Conservation (phyloP, 2,888 invertebrate species). For the Macropis europaea region DNA sequence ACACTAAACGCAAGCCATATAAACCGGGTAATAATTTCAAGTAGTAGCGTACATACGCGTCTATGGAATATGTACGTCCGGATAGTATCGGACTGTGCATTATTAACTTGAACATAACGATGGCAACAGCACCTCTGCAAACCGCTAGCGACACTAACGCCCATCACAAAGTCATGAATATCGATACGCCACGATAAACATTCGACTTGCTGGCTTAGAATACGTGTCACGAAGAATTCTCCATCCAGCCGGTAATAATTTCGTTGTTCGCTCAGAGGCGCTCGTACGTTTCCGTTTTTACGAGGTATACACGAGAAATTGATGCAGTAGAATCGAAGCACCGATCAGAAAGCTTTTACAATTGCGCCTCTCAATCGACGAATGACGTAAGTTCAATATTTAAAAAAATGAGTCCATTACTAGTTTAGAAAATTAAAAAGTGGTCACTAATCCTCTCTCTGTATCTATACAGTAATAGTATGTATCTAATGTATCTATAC, state of each 20-base stretch:
- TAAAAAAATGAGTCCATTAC: too few species aligned
- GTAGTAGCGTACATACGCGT: slow-evolving; percentile 27
- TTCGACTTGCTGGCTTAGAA: slow-evolving; percentile 7
- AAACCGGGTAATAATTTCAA: slow-evolving; percentile 54
- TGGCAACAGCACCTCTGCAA: slow-evolving; percentile 36
- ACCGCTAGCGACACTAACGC: slow-evolving; percentile 39
- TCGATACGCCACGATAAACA: slow-evolving; percentile 36
- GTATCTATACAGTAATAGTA: too few species aligned
- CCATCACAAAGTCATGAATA: slow-evolving; percentile 45
- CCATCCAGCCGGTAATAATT: neutral
- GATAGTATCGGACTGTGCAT: slow-evolving; percentile 63
- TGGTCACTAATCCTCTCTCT: too few species aligned
- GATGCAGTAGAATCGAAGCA: neutral
- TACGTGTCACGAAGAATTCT: neutral
- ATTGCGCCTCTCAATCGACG: too few species aligned
- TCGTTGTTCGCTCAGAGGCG: neutral
- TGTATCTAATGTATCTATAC: too few species aligned
- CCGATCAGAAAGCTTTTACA: neutral
- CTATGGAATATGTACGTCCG: slow-evolving; percentile 44
- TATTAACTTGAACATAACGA: slow-evolving; percentile 62
- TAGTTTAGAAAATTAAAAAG: too few species aligned
- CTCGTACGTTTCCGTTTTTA: neutral
- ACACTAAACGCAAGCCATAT: slow-evolving; percentile 16
- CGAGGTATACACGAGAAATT: neutral
- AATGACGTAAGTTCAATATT: too few species aligned